Percentiles rank a stretch among this genome's conserved stretches.
phyloP scores from a whole-genome alignment of 2,797 vertebrate genomes.

The Sylvilagus floridanus region DNA sequence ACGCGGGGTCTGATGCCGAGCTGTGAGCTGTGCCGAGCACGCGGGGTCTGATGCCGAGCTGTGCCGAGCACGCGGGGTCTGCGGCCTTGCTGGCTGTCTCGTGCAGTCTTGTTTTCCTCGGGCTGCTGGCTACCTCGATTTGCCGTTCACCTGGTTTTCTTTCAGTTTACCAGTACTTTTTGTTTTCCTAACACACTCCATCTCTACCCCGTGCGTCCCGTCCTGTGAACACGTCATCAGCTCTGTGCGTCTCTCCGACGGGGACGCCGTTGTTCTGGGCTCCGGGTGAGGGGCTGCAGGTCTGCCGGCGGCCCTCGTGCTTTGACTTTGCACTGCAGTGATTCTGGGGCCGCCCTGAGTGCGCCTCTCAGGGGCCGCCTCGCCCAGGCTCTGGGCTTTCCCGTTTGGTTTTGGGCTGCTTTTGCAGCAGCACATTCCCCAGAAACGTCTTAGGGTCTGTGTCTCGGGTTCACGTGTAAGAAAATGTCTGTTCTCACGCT shows the following conservation, averaged over 20 bases:
- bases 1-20: too few species aligned
- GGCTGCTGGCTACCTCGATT: neutral
- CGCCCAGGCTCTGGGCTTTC: neutral
- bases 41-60: too few species aligned
- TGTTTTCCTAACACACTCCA: neutral
- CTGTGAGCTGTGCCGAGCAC: too few species aligned
- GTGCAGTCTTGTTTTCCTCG: neutral
- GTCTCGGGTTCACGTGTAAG: neutral
- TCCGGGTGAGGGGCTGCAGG: neutral
- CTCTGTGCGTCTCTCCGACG: too few species aligned
- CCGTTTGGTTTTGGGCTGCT: neutral
- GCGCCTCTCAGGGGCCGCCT: neutral
- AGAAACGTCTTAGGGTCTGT: neutral
- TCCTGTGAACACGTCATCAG: neutral
- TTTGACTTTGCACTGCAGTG: neutral
- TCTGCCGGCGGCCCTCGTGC: neutral
- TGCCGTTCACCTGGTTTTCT: neutral
- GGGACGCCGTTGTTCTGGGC: too few species aligned
- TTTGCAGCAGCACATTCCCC: neutral
- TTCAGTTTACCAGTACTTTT: neutral
- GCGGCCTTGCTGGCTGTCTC: neutral
- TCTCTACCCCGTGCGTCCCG: neutral
- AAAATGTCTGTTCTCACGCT: too few species aligned
- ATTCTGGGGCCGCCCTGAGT: neutral
- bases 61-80: neutral